Percentiles rank a stretch among this genome's conserved stretches.
Evolutionary conservation across 2,113 vertebrate genomes (phyloP).

Genomic region (Lepus americanus): DNA sequence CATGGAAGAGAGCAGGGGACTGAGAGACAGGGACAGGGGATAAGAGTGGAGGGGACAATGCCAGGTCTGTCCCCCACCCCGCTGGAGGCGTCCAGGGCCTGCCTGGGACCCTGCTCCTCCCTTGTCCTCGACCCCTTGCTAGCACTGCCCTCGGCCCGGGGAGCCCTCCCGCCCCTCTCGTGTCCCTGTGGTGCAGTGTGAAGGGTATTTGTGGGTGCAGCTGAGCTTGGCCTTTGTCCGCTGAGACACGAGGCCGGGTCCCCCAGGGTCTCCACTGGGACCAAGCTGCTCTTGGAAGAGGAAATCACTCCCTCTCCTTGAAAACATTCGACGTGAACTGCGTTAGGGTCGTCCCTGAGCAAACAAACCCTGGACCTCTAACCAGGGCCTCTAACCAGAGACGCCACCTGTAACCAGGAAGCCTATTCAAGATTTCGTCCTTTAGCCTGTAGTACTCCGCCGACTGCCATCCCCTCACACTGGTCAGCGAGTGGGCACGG

Average conservation of each 20-base stretch:
- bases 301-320: constrained; percentile 59
- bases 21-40: no score
- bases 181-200: not conserved
- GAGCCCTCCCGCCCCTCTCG: fast-evolving
- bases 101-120: no score
- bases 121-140: fast-evolving
- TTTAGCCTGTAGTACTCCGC: not conserved
- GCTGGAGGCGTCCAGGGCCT: fast-evolving
- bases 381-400: not conserved
- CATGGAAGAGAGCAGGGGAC: no score
- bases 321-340: not conserved
- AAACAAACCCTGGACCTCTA: not conserved
- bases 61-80: no score
- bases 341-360: not conserved
- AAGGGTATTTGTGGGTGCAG: not conserved
- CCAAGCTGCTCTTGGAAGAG: not conserved
- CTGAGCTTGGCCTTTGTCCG: not conserved
- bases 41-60: no score
- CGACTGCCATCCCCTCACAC: no score
- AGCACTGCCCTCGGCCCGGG: not conserved
- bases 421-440: not conserved
- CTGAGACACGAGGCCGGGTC: not conserved
- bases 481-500: not conserved
- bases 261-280: not conserved
- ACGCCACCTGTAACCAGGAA: not conserved